phyloP scores from a whole-genome alignment of 1,140 invertebrate genomes.

The Musca domestica region DNA sequence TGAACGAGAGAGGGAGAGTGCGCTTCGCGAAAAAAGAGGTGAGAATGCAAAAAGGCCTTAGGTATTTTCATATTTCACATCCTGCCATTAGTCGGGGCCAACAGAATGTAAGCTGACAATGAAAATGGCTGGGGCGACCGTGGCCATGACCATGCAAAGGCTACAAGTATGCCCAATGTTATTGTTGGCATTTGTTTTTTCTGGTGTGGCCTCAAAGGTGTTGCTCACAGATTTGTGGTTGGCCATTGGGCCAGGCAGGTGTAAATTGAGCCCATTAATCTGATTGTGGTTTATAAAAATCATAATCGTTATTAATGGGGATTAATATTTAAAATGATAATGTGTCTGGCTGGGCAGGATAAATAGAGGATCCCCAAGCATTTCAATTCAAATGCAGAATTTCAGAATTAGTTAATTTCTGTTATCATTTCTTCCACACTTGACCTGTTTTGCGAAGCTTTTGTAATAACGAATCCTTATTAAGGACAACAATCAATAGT shows the following conservation, averaged over 20 bases:
- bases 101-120: neutral
- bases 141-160: neutral
- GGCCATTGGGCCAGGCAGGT: neutral
- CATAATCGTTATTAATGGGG: slow-evolving; percentile 10
- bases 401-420: too few species aligned
- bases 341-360: neutral
- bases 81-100: neutral
- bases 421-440: too few species aligned
- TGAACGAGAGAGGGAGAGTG: neutral
- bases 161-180: neutral
- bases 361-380: too few species aligned
- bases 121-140: neutral
- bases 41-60: neutral
- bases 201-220: neutral
- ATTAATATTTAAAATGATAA: neutral
- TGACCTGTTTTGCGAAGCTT: too few species aligned
- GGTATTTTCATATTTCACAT: neutral
- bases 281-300: slow-evolving; percentile 13
- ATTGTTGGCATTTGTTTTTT: neutral
- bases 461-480: too few species aligned
- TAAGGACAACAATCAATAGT: too few species aligned
- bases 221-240: neutral
- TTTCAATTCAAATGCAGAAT: too few species aligned
- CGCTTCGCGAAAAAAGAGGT: neutral
- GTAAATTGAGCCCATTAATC: slow-evolving; percentile 20